Base-by-base conservation (phyloP, 2,113 vertebrate genomes). In the Phylloscopus trochiloides region DNA sequence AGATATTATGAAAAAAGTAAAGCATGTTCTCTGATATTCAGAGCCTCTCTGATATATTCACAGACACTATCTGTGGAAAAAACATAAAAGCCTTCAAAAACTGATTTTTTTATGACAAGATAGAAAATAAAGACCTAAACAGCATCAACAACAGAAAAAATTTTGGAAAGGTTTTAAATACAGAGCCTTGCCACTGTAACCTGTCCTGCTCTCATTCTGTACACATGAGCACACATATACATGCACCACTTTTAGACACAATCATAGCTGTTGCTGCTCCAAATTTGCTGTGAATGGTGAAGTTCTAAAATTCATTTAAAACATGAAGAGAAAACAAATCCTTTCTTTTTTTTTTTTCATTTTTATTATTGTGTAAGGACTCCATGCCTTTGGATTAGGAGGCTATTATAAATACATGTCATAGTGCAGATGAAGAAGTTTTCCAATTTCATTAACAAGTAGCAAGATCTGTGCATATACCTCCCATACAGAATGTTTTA, bases 391-490 rank as follows among this genome's bases (percentile, higher is more conserved):
- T 66, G 58, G 34, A 95, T 16, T 31, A 86, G 21, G 19, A 66
- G 22, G 13, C 59, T 55, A 34, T 76, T 88, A 76, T 48, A 95
- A 91, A 86, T 67, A 20, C 5, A 52, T 54, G 42, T 57, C 2
- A 1, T 40, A 43, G 59, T 51, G 55, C 45, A 95, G 65, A 92
- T 57, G 26, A 91, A 52, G 70, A 91, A 89, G 77, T 92, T 92
- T 74, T 89, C 58, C 89, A 76, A 71, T 89, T 90, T 95, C 91
- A 79, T 96, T 95, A 97, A 92, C 80, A 96, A 97, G 66, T 94
- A 94, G 54, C 34, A 88, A 93, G 77, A 78, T 91, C 62, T 77
- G 29, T 59, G 36, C 54, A 50, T 58, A 52, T 77, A 96, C 29
- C 62, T 95, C 52, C 9, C 32, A 63, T 66, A 68, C 8, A 82